A percentile compares a stretch with the other conserved stretches of the same genome.
phyloP scores from a whole-genome alignment of 1,140 invertebrate genomes.

The Procambarus clarkii region DNA sequence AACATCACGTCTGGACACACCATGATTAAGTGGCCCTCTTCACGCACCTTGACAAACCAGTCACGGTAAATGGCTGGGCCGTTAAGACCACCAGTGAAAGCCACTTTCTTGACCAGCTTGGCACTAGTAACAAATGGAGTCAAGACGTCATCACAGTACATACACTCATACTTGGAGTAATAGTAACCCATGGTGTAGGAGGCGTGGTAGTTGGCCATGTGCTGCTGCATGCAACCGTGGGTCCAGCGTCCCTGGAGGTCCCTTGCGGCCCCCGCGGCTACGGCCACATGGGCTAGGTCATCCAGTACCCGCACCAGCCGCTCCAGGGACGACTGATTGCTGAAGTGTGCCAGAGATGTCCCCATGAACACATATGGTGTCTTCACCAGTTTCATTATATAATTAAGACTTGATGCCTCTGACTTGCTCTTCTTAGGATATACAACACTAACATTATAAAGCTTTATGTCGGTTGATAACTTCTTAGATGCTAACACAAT shows the following conservation, averaged over 20 bases:
- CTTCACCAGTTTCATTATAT: background rate
- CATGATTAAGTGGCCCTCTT: slow-evolving; percentile 31
- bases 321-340: slow-evolving; percentile 35
- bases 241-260: slow-evolving; percentile 31
- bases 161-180: slow-evolving; percentile 36
- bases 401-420: background rate
- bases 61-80: slow-evolving; percentile 28
- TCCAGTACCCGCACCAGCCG: slow-evolving; percentile 28
- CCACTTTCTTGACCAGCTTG: background rate
- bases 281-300: slow-evolving; percentile 22
- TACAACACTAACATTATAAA: background rate
- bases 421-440: background rate
- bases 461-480: too few species aligned
- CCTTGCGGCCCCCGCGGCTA: slow-evolving; percentile 26
- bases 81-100: background rate
- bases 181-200: slow-evolving; percentile 37
- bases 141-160: slow-evolving; percentile 39
- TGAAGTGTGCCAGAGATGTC: slow-evolving; percentile 23
- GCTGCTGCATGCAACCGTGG: slow-evolving; percentile 40
- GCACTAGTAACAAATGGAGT: slow-evolving; percentile 3
- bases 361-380: slow-evolving; percentile 28
- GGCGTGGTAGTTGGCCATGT: slow-evolving; percentile 18
- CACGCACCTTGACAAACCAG: slow-evolving; percentile 35
- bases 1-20: slow-evolving; percentile 46
- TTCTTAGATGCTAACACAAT: background rate